These are phyloP conservation scores for Phrynocephalus versicolor DNA, from an alignment of 2,113 vertebrate genomes.

Conservation along the genomic window DNA sequence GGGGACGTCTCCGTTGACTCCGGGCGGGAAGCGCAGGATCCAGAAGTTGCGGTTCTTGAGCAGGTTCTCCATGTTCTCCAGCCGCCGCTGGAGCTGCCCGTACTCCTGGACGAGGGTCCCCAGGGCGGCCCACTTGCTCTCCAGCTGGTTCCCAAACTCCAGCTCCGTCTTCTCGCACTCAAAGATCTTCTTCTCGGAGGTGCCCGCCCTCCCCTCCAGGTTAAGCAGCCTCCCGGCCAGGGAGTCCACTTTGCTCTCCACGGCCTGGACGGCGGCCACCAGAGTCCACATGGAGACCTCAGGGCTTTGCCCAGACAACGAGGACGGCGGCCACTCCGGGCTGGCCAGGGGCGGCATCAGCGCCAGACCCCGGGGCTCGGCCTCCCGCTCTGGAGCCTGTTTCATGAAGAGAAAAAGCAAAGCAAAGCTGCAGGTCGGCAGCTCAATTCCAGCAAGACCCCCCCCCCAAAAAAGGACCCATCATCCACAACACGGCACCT, in stretches of 20 bases:
- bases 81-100: constrained; percentile 68
- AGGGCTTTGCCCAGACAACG: not conserved
- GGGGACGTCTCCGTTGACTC: not conserved
- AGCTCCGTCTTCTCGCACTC: not conserved
- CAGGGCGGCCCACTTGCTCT: constrained; percentile 1
- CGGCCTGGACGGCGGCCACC: not conserved
- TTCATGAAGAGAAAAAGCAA: too few relatives aligned
- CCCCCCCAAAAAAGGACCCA: too few relatives aligned
- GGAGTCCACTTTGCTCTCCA: not conserved
- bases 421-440: too few relatives aligned
- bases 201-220: not conserved
- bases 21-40: not conserved
- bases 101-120: not conserved
- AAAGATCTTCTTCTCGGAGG: not conserved
- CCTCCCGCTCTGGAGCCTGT: not conserved
- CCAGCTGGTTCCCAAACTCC: not conserved
- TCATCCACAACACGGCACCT: too few relatives aligned
- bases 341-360: not conserved
- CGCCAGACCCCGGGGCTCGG: not conserved
- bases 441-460: too few relatives aligned
- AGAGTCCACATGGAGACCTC: not conserved
- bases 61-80: constrained; percentile 77
- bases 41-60: constrained; percentile 63
- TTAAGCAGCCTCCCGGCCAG: not conserved
- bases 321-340: too few relatives aligned